Evolutionary conservation across 2,797 vertebrate species (phyloP).

Genomic region (Tragelaphus eurycerus): DNA sequence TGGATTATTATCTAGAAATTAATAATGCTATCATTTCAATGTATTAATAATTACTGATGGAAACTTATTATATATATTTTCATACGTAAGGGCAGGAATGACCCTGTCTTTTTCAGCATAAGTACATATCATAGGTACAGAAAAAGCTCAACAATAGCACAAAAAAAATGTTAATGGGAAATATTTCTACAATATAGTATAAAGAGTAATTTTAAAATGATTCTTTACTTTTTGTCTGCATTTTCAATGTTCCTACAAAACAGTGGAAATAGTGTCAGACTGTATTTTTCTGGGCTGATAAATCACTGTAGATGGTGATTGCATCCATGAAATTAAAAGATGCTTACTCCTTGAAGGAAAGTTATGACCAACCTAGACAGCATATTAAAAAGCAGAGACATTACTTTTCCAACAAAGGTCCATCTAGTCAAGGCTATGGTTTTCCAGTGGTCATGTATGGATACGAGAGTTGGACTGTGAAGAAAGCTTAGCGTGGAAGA

Average conservation of each 20-base stretch:
- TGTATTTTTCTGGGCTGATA: too few species aligned
- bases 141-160: background rate
- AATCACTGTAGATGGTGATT: too few species aligned
- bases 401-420: too few species aligned
- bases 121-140: background rate
- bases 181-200: background rate
- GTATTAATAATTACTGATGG: background rate
- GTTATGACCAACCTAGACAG: too few species aligned
- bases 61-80: background rate
- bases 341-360: too few species aligned
- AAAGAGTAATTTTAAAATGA: background rate
- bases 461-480: too few species aligned
- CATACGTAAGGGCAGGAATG: background rate
- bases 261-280: too few species aligned
- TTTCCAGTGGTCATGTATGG: too few species aligned
- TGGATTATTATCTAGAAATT: background rate
- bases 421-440: too few species aligned
- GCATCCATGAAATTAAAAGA: too few species aligned
- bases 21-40: background rate
- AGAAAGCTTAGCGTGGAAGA: accelerated
- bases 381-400: too few species aligned
- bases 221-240: background rate
- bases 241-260: background rate
- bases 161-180: background rate
- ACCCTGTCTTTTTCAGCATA: background rate